Evolutionary conservation across 1,140 invertebrate genomes (phyloP).

Genomic region (Trypoxylus dichotomus): DNA sequence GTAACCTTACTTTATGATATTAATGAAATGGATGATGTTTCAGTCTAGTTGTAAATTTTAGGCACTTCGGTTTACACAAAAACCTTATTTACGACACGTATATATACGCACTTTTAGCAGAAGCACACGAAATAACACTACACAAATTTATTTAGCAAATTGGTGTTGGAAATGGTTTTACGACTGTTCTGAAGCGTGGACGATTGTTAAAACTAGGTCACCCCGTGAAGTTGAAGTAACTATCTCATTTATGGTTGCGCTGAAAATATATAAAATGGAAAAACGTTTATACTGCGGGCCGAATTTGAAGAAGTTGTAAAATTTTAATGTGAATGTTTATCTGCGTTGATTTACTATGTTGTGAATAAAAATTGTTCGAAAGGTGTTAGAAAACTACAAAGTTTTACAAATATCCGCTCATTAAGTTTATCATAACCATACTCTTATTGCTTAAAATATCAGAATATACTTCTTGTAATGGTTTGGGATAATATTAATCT

Average conservation of each 20-base stretch:
- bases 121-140: neutral
- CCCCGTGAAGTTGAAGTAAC: neutral
- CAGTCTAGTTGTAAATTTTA: slow-evolving; percentile 19
- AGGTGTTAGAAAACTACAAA: too few relatives aligned
- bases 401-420: too few relatives aligned
- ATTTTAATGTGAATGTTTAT: neutral
- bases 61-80: slow-evolving; percentile 20
- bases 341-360: neutral
- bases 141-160: slow-evolving; percentile 6
- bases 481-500: too few relatives aligned
- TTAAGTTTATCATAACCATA: too few relatives aligned
- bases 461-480: too few relatives aligned
- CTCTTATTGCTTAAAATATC: too few relatives aligned
- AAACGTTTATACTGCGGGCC: neutral
- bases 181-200: neutral
- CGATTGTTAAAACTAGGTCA: slow-evolving; percentile 1
- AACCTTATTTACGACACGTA: slow-evolving; percentile 6
- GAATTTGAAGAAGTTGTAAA: neutral
- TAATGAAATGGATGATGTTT: slow-evolving; percentile 18
- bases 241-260: neutral
- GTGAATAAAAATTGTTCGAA: neutral
- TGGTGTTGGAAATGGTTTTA: neutral
- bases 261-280: neutral
- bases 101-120: slow-evolving; percentile 1
- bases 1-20: slow-evolving; percentile 12